Evolutionary conservation across 2,888 invertebrate genomes (phyloP).

Genomic region (Prostheceraeus crozeri): DNA sequence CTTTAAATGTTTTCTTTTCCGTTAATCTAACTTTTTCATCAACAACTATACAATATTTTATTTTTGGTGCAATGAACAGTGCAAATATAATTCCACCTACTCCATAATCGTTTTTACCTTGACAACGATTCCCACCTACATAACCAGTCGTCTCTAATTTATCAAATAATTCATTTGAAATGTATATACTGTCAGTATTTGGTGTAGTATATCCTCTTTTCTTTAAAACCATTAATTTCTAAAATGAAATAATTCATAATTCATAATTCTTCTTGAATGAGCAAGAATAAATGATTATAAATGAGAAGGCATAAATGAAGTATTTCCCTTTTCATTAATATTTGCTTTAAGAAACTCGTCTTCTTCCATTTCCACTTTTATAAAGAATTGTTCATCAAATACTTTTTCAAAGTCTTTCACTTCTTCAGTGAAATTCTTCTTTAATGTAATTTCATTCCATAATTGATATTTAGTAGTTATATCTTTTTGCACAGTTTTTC

Average conservation of each 20-base stretch:
- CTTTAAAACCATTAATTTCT: constrained; percentile 24
- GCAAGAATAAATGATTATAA: constrained; percentile 29
- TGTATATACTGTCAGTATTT: constrained; percentile 31
- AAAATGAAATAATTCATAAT: constrained; percentile 35
- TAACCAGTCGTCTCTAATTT: constrained; percentile 5
- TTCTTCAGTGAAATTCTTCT: constrained; percentile 15
- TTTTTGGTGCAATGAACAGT: constrained; percentile 30
- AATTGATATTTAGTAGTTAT: constrained; percentile 29
- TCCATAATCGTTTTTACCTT: constrained; percentile 33
- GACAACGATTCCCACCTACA: background rate
- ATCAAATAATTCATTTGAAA: constrained; percentile 19
- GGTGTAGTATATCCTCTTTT: constrained; percentile 26
- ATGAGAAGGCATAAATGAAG: constrained; percentile 14
- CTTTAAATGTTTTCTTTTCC: constrained; percentile 36
- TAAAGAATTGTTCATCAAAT: constrained; percentile 19
- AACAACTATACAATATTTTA: constrained; percentile 32
- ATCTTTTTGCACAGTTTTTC: constrained; percentile 32
- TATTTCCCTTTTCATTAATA: background rate
- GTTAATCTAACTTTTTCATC: constrained; percentile 6
- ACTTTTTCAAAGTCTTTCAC: constrained; percentile 28
- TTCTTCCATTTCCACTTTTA: constrained; percentile 23
- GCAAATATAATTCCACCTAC: constrained; percentile 30
- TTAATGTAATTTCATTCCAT: constrained; percentile 29
- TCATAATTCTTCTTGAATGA: constrained; percentile 35
- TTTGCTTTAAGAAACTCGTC: background rate